phyloP scores from a whole-genome alignment of 30 jellyfish, hydroid and myxozoan genomes.

The Nemopilema nomurai region DNA sequence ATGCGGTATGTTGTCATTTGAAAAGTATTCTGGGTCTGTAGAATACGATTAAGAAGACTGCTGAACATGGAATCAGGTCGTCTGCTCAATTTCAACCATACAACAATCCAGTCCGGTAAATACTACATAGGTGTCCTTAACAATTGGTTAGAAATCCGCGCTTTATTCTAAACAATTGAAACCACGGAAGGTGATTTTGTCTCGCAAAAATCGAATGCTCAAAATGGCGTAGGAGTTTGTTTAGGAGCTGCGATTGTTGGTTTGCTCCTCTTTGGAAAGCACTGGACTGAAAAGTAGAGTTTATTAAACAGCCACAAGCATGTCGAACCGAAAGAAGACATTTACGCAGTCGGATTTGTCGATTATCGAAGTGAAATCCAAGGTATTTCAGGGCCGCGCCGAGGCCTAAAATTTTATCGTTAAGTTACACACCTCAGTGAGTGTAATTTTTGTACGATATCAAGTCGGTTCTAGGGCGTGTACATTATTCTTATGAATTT shows the following conservation, averaged over 20 bases:
- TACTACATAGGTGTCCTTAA: background rate
- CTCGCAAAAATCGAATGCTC: conserved; percentile 6
- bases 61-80: background rate
- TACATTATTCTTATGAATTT: background rate
- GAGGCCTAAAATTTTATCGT: conserved; percentile 23
- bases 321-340: conserved; percentile 90
- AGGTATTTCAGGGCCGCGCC: conserved; percentile 55
- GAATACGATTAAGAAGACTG: background rate
- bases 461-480: background rate
- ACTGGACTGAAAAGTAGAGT: background rate
- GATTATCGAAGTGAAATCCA: conserved; percentile 91
- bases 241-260: background rate
- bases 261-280: background rate
- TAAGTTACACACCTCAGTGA: background rate
- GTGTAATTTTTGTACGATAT: background rate
- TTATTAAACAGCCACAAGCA: conserved; percentile 21
- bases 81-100: background rate
- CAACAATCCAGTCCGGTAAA: background rate
- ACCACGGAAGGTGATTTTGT: conserved; percentile 61
- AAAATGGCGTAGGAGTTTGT: conserved; percentile 35
- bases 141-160: conserved; percentile 2
- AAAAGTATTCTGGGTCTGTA: conserved; percentile 11
- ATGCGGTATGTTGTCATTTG: background rate
- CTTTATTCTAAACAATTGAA: background rate
- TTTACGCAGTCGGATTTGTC: conserved; percentile 89